Evolutionary conservation across 2,888 invertebrate genomes (phyloP), one percentile per base, ranked within the genome.

Genomic region (Drosophila tanythrix): DNA sequence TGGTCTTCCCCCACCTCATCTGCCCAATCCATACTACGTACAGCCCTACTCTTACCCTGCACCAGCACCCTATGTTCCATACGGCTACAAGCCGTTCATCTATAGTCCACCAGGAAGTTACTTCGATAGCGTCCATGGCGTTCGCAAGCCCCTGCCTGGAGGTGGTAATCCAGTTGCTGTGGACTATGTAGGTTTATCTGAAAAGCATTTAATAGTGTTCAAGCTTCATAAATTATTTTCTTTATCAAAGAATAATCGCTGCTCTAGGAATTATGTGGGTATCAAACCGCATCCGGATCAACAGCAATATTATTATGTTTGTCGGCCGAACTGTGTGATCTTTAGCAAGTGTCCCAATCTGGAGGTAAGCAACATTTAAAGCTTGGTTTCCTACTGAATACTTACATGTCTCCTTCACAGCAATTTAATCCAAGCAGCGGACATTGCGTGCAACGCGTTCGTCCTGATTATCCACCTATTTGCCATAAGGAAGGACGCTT

Each of bases 261-360:
- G 93, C 73, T 89, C 91, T 1, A 76, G 92, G 10, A 87, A 92
- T 53, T 93, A 89, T 76, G 74, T 92, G 10, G 92, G 93, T 33
- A 81, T 93, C 7, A 92, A 90, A 58, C 77, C 92, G 2, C 93
- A 94, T 81, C 93, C 93, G 25, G 89, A 90, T n/a, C 91, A 93
- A 25, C 84, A 86, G n/a, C 87, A 92, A 43, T 92, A 92, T 61
- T 94, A 94, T 69, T 93, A 93, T 63, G 91, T 94, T 4, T 94
- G 94, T 64, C 92, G 92, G 29, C 81, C 88, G 2, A 88, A 92
- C 65, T 92, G 91, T 46, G 92, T 93, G 0, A 91, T 94, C 38
- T 90, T 94, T 59, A 93, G 93, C 53, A 92, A 93, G 68, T 94
- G 94, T 63, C 91, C 90, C 29, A 83, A 82, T 33, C 77, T 89